These are phyloP conservation scores for Rhopalosiphum maidis DNA, from an alignment of 1,140 invertebrate species.

Conservation along the genomic window DNA sequence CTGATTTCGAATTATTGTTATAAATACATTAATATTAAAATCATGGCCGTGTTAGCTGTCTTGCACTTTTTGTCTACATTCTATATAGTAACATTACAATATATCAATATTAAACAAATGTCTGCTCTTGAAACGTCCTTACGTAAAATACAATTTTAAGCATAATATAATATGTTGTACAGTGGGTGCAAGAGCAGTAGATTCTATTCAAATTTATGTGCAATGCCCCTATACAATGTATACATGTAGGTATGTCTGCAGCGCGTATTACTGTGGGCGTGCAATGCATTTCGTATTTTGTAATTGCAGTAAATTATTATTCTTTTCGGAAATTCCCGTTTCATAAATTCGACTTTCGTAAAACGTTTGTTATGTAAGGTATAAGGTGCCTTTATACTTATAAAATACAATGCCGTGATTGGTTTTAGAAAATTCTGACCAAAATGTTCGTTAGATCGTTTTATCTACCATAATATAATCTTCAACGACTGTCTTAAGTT, in stretches of 20 bases:
- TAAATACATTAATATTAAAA: background rate
- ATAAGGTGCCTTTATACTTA: background rate
- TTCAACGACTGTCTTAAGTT: background rate
- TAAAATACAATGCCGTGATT: background rate
- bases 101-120: background rate
- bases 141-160: background rate
- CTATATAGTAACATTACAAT: background rate
- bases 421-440: background rate
- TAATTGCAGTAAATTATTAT: slow-evolving; percentile 13
- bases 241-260: background rate
- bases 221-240: background rate
- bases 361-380: background rate
- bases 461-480: too few species aligned
- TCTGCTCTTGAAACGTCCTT: background rate
- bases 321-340: background rate
- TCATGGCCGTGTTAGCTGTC: background rate
- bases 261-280: background rate
- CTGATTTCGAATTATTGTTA: slow-evolving; percentile 30
- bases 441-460: background rate
- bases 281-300: background rate
- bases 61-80: background rate
- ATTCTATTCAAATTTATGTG: background rate
- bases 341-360: background rate
- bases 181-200: background rate
- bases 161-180: background rate